Evolutionary conservation across 2,797 vertebrate species (phyloP), one percentile per base, ranked within the genome.

Genomic region (Sebastes iracundus): DNA sequence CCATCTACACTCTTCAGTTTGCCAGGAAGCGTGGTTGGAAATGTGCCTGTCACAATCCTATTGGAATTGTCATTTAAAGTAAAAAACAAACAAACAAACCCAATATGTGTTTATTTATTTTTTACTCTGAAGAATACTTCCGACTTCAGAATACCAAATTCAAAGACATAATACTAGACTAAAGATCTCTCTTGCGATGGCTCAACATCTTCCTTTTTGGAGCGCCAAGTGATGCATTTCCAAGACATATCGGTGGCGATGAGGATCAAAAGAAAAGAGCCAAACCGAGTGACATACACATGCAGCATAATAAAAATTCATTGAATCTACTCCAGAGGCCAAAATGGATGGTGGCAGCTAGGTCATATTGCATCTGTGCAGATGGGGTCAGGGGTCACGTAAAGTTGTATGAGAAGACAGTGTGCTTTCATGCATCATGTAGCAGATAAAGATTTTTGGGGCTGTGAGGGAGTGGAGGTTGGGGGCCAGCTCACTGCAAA

Each of bases 371-470:
- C 95, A 96, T 97, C 96, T 94, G 95, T 95, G 97, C 95, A 94
- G 81, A 86, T 86, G 87, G 95, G 97, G 97, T 98, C 96, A 94
- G 86, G 92, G 97, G 97, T 97, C 93, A 94, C 73, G 81, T 55
- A 95, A 97, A 96, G 96, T 97, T 97, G 97, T 97, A 95, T 97
- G 97, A 96, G 96, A 92, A 93, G 97, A 97, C 96, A 96, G 95
- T 96, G 95, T 94, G 97, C 98, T 99, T 96, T 98, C 98, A 99
- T 98, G 97, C 98, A 97, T 97, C 97, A 97, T 94, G 96, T 97
- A 98, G 97, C 97, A 98, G 97, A 98, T 99, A 98, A 96, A 95
- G 95, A 95, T 95, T 95, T 95, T 86, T 46, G 85, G 91, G 87
- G 87, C 79, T 59, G 80, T 80, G 84, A 60, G 64, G 79, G 80